Conservation (phyloP, 23 tunicate species). For the Oikopleura dioica region DNA sequence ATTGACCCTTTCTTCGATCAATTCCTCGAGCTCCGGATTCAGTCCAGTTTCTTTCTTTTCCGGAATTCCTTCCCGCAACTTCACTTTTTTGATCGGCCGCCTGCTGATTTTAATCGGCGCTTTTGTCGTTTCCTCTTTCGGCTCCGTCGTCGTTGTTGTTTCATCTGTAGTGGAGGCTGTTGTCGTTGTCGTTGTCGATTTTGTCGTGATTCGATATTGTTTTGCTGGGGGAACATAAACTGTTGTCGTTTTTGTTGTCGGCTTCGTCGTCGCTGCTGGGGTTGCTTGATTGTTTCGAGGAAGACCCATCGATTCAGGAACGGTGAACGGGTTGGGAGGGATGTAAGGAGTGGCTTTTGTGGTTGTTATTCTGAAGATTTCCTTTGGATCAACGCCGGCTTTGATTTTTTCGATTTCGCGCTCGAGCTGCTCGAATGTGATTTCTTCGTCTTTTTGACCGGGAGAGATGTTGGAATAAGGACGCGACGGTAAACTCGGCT, state of each 20-base stretch:
- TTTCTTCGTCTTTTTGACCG: no score
- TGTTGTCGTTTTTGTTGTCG: background rate
- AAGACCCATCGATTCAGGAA: background rate
- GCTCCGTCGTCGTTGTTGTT: background rate
- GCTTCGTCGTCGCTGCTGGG: background rate
- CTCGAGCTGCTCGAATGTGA: no score
- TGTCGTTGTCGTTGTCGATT: background rate
- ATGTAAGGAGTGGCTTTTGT: no score
- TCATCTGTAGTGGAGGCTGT: background rate
- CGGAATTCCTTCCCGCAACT: background rate
- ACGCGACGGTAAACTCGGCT: no score
- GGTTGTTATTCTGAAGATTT: no score
- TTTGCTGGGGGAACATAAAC: no score
- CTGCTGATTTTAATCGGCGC: background rate
- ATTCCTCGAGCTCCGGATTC: background rate
- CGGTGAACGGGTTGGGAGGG: background rate
- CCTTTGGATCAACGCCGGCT: no score
- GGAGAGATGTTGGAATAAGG: no score
- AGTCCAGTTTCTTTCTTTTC: background rate
- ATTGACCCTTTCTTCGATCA: background rate
- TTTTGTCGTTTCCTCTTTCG: background rate
- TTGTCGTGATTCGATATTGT: conserved; percentile 7
- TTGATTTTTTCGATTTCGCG: no score
- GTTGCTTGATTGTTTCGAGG: background rate
- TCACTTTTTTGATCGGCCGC: background rate